Conservation (phyloP, 1,140 invertebrate genomes). For the Drosophila suzukii region DNA sequence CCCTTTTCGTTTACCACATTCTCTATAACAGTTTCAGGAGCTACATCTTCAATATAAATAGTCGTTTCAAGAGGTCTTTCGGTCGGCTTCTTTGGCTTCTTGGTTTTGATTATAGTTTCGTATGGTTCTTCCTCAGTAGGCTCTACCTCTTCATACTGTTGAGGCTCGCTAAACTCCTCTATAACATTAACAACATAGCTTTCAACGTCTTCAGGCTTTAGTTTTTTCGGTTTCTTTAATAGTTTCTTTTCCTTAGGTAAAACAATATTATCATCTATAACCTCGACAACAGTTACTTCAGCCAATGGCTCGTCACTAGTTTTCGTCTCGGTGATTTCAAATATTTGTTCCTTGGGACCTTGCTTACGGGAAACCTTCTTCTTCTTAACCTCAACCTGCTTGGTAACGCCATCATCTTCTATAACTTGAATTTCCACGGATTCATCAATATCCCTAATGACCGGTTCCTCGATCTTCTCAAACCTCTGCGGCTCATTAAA, state of each 20-base stretch:
- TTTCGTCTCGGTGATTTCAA: slow-evolving; percentile 56
- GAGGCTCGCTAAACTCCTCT: slow-evolving; percentile 51
- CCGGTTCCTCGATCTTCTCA: slow-evolving; percentile 16
- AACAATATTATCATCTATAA: slow-evolving; percentile 6
- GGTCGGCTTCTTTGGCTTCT: slow-evolving; percentile 67
- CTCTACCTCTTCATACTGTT: slow-evolving; percentile 36
- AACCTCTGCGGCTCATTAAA: slow-evolving; percentile 34
- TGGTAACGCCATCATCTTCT: slow-evolving; percentile 35
- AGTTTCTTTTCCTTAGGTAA: slow-evolving; percentile 14
- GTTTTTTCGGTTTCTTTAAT: slow-evolving; percentile 60
- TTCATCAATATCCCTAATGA: slow-evolving; percentile 44
- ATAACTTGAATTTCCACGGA: slow-evolving; percentile 22
- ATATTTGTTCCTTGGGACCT: slow-evolving; percentile 50
- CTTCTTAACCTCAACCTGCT: slow-evolving; percentile 53
- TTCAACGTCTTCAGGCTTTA: slow-evolving; percentile 56
- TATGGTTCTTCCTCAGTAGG: slow-evolving; percentile 52
- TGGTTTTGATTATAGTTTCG: slow-evolving; percentile 69
- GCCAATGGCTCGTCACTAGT: slow-evolving; percentile 25
- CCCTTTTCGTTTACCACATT: slow-evolving; percentile 84
- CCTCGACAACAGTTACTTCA: slow-evolving; percentile 20
- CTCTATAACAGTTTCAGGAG: slow-evolving; percentile 70
- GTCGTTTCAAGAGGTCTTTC: slow-evolving; percentile 62
- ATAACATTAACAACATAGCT: slow-evolving; percentile 52
- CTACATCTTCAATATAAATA: slow-evolving; percentile 76
- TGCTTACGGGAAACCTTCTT: slow-evolving; percentile 58